Base-by-base conservation (phyloP, 2,888 invertebrate genomes). In the Homarus gammarus region DNA sequence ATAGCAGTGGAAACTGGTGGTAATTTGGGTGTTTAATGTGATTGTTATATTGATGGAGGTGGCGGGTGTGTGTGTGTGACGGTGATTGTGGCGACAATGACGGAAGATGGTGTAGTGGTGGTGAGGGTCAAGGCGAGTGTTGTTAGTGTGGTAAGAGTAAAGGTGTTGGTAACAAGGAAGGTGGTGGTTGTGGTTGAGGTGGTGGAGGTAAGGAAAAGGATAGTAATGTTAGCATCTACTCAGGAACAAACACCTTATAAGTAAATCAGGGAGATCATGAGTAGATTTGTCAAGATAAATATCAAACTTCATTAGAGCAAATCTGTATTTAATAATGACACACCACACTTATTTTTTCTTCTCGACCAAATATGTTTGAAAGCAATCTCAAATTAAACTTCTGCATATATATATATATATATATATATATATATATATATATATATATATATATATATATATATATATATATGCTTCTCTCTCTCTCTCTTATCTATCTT, bases 1-100 rank as follows among this genome's bases (percentile, higher is more conserved):
- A 91, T 91, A 12, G 91, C 91, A 38, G 91, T 91, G 27, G 91
- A 89, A 44, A 91, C 91, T 91, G 79, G 38, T 38, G 40, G 79
- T 36, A 44, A 22, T 56, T 40, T 73, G 18, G 22, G 8, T 44
- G 18, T n/a, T 15, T 2, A 56, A 12, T 31, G 64, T 61, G 27
- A 40, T 38, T 15, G n/a, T 75, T 10, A 40, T 38, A 38, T 38
- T 15, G 51, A 61, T 79, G 79, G 79, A 33, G 18, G 61, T 61
- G 61, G 61, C 61, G 36, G 33, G 10, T 3, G n/a, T 8, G 78
- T n/a, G 22, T 15, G 27, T 78, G 78, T 22, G 49, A 51, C 40
- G n/a, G 61, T 61, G 33, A 0, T 81, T 31, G 22, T 81, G 51
- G 49, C 61, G 12, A 31, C 36, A 31, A 33, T 78, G 31, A 51